Evolutionary conservation across 2,797 vertebrate species (phyloP), one percentile per base, ranked within the genome.

Genomic region (Borostomias antarcticus): DNA sequence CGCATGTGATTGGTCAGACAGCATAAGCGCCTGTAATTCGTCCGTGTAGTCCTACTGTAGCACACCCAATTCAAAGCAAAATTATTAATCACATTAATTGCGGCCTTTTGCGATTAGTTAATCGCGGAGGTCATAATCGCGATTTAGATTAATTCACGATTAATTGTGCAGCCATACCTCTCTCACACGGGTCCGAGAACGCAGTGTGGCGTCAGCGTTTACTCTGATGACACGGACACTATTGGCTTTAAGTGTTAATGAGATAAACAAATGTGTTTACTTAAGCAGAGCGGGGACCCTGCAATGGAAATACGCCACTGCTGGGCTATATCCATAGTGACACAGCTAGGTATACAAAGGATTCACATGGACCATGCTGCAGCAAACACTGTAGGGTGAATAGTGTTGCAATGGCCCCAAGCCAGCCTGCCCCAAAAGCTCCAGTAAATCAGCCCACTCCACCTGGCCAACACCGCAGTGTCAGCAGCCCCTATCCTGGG

Each of bases 381-480:
- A 69, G 76, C 69, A 73, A 70, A 77, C 65, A 35, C 28, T 48
- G 3, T 4, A 6, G 45, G 13, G 63, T 45, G 40, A 52, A 62
- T 45, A 2, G 32, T 32, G 63, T 50, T 66, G 70, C 71, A 53
- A 73, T 4, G 56, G 48, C 47, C 33, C 28, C 33, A 32, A 26
- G 28, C 17, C 13, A 56, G 59, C 51, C 74, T 57, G 35, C 51
- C 15, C 64, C 69, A 51, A 33, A 71, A 70, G 59, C 56, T 74
- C 68, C 72, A 71, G 80, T 85, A 85, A 83, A 85, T 82, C 79
- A 82, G 59, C 45, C 51, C 30, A 25, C 51, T 26, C 68, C 73
- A 77, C 70, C 73, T 77, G 69, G 69, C 58, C 45, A 57, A 51
- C 64, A 56, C 64, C 56, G 1, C 40, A 13, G 58, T 58, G 73